Evolutionary conservation across 2,888 invertebrate species (phyloP).

Genomic region (Tipula helvola): DNA sequence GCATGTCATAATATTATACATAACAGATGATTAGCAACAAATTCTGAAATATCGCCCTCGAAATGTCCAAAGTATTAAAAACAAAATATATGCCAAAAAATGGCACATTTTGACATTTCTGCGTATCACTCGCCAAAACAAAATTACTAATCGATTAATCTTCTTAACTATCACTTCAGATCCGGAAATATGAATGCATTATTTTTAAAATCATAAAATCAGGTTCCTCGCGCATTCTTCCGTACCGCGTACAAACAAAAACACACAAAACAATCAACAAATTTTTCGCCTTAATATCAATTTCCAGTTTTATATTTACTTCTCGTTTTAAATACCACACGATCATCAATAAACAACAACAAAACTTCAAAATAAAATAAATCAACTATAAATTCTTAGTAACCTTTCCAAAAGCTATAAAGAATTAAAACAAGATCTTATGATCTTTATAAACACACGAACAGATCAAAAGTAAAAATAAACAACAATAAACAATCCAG

Average conservation of each 20-base stretch:
- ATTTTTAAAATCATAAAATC: background rate
- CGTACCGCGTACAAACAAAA: background rate
- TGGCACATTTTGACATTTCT: background rate
- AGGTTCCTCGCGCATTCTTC: background rate
- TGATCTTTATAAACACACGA: background rate
- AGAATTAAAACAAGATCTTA: background rate
- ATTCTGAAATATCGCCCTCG: too few species aligned
- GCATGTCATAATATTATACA: too few species aligned
- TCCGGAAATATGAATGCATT: background rate
- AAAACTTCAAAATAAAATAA: background rate
- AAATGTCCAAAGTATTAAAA: background rate
- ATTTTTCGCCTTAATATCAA: background rate
- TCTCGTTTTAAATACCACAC: background rate
- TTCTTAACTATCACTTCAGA: background rate
- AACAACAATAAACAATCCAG: background rate
- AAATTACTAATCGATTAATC: background rate
- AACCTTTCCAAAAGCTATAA: background rate
- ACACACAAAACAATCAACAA: background rate
- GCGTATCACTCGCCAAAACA: background rate
- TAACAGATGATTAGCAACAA: too few species aligned
- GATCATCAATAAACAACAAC: background rate
- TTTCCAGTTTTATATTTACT: background rate
- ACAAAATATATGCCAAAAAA: background rate
- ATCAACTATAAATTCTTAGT: background rate
- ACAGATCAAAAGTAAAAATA: background rate